phyloP scores from a whole-genome alignment of 2,113 vertebrate genomes.

The Xiphophorus maculatus region DNA sequence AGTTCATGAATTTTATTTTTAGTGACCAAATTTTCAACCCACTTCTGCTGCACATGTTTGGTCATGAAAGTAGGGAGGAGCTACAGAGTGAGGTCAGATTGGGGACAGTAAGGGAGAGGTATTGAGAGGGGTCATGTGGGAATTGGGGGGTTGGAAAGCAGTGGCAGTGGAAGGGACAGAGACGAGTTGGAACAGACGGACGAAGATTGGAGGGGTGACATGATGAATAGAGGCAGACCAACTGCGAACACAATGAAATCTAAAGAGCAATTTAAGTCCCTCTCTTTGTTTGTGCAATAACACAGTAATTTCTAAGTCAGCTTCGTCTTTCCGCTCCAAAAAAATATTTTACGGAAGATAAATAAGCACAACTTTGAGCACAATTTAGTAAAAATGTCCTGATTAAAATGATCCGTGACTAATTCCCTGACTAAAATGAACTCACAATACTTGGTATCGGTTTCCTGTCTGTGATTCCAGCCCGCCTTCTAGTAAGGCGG shows the following conservation, averaged over 20 bases:
- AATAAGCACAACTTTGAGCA: slow-evolving; percentile 1
- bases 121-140: slow-evolving; percentile 49
- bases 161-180: slow-evolving; percentile 44
- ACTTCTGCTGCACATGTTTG: slow-evolving; percentile 23
- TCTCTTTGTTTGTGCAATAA: slow-evolving; percentile 57
- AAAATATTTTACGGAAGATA: slow-evolving; percentile 17
- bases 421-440: background rate
- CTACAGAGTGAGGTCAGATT: slow-evolving; percentile 71
- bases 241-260: slow-evolving; percentile 67
- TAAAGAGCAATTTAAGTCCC: slow-evolving; percentile 68
- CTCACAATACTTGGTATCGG: background rate
- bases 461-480: background rate
- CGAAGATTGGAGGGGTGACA: slow-evolving; percentile 33
- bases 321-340: slow-evolving; percentile 7
- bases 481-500: background rate
- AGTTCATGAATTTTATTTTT: background rate
- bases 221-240: slow-evolving; percentile 63
- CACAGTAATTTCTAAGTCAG: slow-evolving; percentile 49
- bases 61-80: slow-evolving; percentile 19
- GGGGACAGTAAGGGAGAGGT: slow-evolving; percentile 60
- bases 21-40: slow-evolving; percentile 45
- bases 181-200: slow-evolving; percentile 50
- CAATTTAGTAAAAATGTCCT: background rate
- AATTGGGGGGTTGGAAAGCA: slow-evolving; percentile 49
- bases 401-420: background rate